Evolutionary conservation across 2,797 vertebrate species (phyloP).

Genomic region (Remorina albescens): DNA sequence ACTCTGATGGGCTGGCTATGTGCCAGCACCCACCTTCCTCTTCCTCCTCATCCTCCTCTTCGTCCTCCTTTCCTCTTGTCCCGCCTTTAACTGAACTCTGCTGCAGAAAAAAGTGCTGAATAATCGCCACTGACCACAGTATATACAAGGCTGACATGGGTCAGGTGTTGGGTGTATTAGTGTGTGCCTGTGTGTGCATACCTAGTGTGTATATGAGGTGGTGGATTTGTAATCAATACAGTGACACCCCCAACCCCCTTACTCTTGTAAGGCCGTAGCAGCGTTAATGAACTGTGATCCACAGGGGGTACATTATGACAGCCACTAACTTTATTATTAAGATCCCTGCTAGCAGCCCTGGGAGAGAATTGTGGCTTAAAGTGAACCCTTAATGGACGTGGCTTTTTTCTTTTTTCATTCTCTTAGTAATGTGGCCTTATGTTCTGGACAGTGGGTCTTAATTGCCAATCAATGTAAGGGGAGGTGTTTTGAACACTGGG

Average conservation of each 20-base stretch:
- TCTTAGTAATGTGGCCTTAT: slow-evolving; percentile 74
- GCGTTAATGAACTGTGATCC: slow-evolving; percentile 79
- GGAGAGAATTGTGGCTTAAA: slow-evolving; percentile 63
- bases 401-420: slow-evolving; percentile 42
- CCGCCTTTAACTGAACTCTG: slow-evolving; percentile 66
- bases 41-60: slow-evolving; percentile 40
- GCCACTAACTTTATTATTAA: slow-evolving; percentile 81
- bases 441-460: slow-evolving; percentile 69
- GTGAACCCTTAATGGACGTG: slow-evolving; percentile 77
- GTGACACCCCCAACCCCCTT: slow-evolving; percentile 41
- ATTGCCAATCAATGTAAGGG: slow-evolving; percentile 76
- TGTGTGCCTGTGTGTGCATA: slow-evolving; percentile 21
- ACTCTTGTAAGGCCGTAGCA: slow-evolving; percentile 59
- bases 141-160: slow-evolving; percentile 65
- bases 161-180: slow-evolving; percentile 62
- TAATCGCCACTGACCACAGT: slow-evolving; percentile 65
- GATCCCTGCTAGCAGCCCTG: slow-evolving; percentile 43
- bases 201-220: slow-evolving; percentile 43
- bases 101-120: slow-evolving; percentile 74
- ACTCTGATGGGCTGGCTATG: slow-evolving; percentile 71
- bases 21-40: slow-evolving; percentile 67
- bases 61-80: slow-evolving; percentile 41
- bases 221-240: slow-evolving; percentile 74
- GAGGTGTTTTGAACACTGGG: slow-evolving; percentile 50
- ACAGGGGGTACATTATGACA: slow-evolving; percentile 77